A percentile compares a stretch with the other conserved stretches of the same genome.
These are phyloP conservation scores for Probosciger aterrimus DNA, from an alignment of 2,113 vertebrate species.

Conservation along the genomic window DNA sequence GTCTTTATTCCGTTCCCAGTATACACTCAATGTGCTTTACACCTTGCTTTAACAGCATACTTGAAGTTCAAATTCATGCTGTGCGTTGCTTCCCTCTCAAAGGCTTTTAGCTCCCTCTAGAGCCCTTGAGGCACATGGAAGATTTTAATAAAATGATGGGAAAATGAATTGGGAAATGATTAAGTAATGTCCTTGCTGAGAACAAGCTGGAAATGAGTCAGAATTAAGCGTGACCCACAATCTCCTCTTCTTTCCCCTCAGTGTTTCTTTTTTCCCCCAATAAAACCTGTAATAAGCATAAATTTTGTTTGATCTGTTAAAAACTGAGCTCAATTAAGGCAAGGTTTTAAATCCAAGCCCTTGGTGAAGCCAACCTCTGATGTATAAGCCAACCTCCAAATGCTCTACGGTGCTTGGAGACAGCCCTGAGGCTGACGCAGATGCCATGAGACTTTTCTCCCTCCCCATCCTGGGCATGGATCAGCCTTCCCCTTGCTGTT, in stretches of 20 bases:
- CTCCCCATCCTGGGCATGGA: fast-evolving
- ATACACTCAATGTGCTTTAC: neutral
- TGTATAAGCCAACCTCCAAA: neutral
- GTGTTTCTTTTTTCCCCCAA: neutral
- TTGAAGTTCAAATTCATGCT: neutral
- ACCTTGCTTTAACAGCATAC: neutral
- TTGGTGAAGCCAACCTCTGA: neutral
- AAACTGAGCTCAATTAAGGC: neutral
- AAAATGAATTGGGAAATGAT: neutral
- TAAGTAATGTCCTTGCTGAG: neutral
- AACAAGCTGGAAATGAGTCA: neutral
- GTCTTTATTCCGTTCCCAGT: neutral
- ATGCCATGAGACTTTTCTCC: neutral
- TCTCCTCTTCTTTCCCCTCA: neutral
- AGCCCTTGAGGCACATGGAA: neutral
- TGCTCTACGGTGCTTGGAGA: neutral
- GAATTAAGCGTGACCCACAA: neutral
- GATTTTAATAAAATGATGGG: neutral
- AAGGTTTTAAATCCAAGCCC: neutral
- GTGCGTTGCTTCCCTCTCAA: neutral
- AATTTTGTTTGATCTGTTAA: neutral
- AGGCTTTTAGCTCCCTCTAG: slow-evolving; percentile 67
- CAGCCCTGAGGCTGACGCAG: neutral
- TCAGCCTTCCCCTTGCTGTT: neutral
- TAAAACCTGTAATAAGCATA: neutral